A percentile compares a stretch with the other conserved stretches of the same genome.
Evolutionary conservation across 2,113 vertebrate genomes (phyloP).

Genomic region (Siphamia tubifer): DNA sequence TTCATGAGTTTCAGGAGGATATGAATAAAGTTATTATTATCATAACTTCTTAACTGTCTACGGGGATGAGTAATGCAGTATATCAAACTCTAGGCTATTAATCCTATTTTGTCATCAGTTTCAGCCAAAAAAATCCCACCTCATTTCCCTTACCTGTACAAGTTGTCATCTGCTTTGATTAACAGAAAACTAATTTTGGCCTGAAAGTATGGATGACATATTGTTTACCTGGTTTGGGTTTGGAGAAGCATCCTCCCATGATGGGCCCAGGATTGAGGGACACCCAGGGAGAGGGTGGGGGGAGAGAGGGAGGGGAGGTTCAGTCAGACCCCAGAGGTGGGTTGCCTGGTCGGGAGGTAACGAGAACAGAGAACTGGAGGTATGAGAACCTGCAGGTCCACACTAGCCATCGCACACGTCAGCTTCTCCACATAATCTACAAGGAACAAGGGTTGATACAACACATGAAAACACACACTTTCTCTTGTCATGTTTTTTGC

Average conservation of each 20-base stretch:
- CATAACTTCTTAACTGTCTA: too few species aligned
- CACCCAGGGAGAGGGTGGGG: slow-evolving; percentile 58
- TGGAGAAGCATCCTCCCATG: slow-evolving; percentile 99
- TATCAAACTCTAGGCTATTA: too few species aligned
- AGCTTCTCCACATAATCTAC: slow-evolving; percentile 73
- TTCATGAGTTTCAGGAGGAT: too few species aligned
- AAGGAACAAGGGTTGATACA: neutral
- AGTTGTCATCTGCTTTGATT: neutral
- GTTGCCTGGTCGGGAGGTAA: slow-evolving; percentile 52
- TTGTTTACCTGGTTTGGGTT: slow-evolving; percentile 93
- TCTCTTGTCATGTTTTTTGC: too few species aligned
- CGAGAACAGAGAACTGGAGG: slow-evolving; percentile 54
- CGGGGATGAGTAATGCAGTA: too few species aligned
- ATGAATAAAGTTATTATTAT: too few species aligned
- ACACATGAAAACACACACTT: neutral
- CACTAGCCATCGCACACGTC: slow-evolving; percentile 75
- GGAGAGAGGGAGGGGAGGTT: slow-evolving; percentile 18
- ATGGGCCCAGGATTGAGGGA: slow-evolving; percentile 69
- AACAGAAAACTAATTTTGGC: neutral
- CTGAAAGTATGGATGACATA: neutral
- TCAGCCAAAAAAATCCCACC: too few species aligned
- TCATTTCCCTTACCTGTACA: neutral
- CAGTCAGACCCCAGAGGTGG: slow-evolving; percentile 58
- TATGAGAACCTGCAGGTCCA: slow-evolving; percentile 67
- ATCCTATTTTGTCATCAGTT: too few species aligned